These are phyloP conservation scores for Ridgeia piscesae DNA, from an alignment of 1,140 invertebrate genomes.

Conservation along the genomic window DNA sequence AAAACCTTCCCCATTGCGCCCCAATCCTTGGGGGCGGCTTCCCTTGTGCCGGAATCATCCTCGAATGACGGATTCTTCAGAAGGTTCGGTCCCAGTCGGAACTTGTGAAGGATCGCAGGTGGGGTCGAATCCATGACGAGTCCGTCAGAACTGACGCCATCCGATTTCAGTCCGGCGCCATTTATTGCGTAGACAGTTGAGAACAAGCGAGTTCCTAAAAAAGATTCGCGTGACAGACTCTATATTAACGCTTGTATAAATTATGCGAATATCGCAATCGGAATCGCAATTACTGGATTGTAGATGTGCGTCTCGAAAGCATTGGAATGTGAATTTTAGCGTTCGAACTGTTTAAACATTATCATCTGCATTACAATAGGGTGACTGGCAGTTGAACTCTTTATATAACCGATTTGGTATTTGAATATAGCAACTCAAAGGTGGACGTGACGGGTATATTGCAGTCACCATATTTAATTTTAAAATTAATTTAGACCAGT, in stretches of 20 bases:
- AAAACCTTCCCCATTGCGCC: not conserved
- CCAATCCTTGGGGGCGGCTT: not conserved
- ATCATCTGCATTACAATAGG: no score
- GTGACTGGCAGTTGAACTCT: no score
- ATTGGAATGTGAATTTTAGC: no score
- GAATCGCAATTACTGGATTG: no score
- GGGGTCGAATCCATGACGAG: not conserved
- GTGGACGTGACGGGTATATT: no score
- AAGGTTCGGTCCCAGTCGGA: not conserved
- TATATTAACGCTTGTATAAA: not conserved
- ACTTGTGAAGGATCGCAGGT: not conserved
- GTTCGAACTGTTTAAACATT: no score
- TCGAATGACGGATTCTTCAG: not conserved
- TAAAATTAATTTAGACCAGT: no score
- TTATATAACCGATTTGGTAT: no score
- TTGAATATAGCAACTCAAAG: no score
- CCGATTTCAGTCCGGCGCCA: not conserved
- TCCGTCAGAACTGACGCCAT: not conserved
- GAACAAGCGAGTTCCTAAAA: not conserved
- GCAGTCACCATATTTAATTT: no score
- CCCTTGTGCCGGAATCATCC: not conserved
- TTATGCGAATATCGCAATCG: no score
- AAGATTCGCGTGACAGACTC: not conserved
- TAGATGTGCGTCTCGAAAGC: no score
- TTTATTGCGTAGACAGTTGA: conserved; percentile 7